phyloP scores from a whole-genome alignment of 2,888 invertebrate genomes.

The Eupsilia transversa region DNA sequence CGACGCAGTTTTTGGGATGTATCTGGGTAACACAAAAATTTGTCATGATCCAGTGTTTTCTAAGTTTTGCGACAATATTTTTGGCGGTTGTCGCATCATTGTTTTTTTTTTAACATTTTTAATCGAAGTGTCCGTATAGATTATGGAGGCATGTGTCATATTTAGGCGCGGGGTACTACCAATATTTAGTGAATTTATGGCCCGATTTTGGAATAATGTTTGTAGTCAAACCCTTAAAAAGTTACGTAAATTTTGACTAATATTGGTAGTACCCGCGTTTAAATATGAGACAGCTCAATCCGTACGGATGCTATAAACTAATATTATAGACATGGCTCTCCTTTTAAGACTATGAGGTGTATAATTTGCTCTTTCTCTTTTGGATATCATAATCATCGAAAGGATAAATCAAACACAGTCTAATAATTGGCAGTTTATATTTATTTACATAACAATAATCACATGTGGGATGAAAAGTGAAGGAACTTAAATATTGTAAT shows the following conservation, averaged over 20 bases:
- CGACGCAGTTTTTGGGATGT: neutral
- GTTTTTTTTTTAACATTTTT: neutral
- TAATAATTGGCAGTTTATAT: slow-evolving; percentile 61
- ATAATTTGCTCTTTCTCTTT: neutral
- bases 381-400: neutral
- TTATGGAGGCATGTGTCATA: too few relatives aligned
- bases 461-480: slow-evolving; percentile 63
- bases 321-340: neutral
- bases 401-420: slow-evolving; percentile 33
- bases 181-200: too few relatives aligned
- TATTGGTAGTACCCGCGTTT: too few relatives aligned
- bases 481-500: slow-evolving; percentile 61
- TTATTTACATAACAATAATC: slow-evolving; percentile 72
- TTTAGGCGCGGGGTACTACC: too few relatives aligned
- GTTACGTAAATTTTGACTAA: too few relatives aligned
- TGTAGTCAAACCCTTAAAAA: too few relatives aligned
- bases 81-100: neutral
- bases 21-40: neutral
- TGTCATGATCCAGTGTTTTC: neutral
- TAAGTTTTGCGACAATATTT: neutral
- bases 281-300: too few relatives aligned
- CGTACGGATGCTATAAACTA: too few relatives aligned
- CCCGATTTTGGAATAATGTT: too few relatives aligned
- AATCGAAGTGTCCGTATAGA: neutral
- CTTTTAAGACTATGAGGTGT: neutral